phyloP scores from a whole-genome alignment of 2,113 vertebrate species.

The Talpa occidentalis region DNA sequence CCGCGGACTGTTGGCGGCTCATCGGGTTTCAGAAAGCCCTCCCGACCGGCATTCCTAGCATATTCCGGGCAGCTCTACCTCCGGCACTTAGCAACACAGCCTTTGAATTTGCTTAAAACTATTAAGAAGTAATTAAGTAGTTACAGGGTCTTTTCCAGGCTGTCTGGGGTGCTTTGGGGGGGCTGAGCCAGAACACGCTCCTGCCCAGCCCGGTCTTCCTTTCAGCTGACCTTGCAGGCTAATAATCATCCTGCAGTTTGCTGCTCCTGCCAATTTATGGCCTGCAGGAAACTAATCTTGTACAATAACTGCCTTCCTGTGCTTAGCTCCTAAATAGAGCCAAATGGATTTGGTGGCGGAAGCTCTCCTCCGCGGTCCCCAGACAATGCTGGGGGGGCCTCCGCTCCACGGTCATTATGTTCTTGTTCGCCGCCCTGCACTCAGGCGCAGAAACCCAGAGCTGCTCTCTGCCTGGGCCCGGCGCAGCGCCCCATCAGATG shows the following conservation, averaged over 20 bases:
- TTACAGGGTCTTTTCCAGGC: slow-evolving; percentile 76
- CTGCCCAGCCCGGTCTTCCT: slow-evolving; percentile 82
- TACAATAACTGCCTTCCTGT: slow-evolving; percentile 93
- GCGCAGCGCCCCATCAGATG: too few relatives aligned
- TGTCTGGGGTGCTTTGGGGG: slow-evolving; percentile 53
- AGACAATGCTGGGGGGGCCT: slow-evolving; percentile 65
- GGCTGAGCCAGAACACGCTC: slow-evolving; percentile 37
- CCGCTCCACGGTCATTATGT: too few relatives aligned
- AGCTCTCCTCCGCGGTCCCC: slow-evolving; percentile 83
- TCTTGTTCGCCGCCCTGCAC: too few relatives aligned
- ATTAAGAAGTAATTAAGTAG: slow-evolving; percentile 79
- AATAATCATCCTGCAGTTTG: slow-evolving; percentile 89
- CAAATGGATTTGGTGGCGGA: slow-evolving; percentile 88
- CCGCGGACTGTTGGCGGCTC: not conserved
- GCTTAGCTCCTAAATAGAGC: slow-evolving; percentile 87
- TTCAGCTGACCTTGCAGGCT: slow-evolving; percentile 88
- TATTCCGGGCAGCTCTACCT: slow-evolving; percentile 15
- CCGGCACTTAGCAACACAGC: slow-evolving; percentile 47
- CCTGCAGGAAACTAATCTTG: slow-evolving; percentile 92
- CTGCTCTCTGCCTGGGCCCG: too few relatives aligned
- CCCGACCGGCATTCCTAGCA: slow-evolving; percentile 48
- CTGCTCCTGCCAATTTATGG: slow-evolving; percentile 88
- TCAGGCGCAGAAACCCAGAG: too few relatives aligned
- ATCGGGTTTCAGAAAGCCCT: not conserved
- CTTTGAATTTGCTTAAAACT: slow-evolving; percentile 73